Conservation (phyloP, 2,113 vertebrate genomes). For the Clarias macrocephalus region DNA sequence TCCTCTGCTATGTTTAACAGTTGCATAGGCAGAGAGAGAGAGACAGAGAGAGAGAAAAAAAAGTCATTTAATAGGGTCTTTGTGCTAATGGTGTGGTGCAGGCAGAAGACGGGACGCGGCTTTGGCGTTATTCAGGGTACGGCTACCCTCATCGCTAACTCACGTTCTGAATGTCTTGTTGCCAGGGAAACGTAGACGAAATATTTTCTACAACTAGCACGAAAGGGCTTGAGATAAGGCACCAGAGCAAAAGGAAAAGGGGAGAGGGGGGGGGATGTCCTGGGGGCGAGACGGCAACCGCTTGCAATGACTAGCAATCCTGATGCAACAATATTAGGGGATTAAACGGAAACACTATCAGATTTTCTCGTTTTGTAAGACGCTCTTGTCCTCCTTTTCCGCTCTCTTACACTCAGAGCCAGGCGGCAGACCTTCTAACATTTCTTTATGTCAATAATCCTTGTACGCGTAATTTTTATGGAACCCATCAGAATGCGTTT, state of each 20-base stretch:
- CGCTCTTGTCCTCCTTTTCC: background rate
- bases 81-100: background rate
- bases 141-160: constrained; percentile 31
- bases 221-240: constrained; percentile 58
- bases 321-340: constrained; percentile 9
- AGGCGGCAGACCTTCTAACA: background rate
- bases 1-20: background rate
- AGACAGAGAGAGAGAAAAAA: no score
- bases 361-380: background rate
- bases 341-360: background rate
- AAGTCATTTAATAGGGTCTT: background rate
- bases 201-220: constrained; percentile 63
- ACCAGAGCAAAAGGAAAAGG: constrained; percentile 21
- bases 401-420: background rate
- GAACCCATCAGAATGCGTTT: background rate
- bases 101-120: background rate
- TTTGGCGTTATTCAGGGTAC: constrained; percentile 7
- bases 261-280: background rate
- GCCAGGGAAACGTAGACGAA: constrained; percentile 67
- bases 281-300: background rate
- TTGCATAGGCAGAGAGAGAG: background rate
- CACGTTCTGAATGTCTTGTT: constrained; percentile 67
- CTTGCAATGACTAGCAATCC: constrained; percentile 2
- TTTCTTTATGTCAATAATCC: background rate
- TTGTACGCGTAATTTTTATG: background rate